Percentiles rank a stretch among this genome's conserved stretches.
Evolutionary conservation across 2,797 vertebrate genomes (phyloP).

Genomic region (Balearica regulorum): DNA sequence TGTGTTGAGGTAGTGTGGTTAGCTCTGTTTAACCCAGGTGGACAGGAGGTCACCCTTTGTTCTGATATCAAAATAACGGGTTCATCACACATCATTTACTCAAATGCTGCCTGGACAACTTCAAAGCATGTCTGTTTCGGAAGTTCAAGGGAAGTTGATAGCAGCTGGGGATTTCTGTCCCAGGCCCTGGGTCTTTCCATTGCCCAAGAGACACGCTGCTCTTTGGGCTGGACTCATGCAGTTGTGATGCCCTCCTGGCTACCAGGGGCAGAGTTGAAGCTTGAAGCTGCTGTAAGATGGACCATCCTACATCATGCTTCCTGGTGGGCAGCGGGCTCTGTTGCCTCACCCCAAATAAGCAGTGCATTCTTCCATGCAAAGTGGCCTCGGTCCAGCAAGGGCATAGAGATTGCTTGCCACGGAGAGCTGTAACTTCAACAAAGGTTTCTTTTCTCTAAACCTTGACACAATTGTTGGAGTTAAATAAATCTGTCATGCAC

Average conservation of each 20-base stretch:
- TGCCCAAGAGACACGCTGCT: neutral
- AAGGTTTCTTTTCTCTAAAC: slow-evolving; percentile 2
- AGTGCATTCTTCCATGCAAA: slow-evolving; percentile 10
- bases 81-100: neutral
- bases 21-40: neutral
- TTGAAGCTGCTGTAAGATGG: neutral
- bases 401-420: neutral
- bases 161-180: neutral
- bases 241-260: neutral
- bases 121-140: neutral
- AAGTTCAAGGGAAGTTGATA: neutral
- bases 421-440: neutral
- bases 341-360: neutral
- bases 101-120: neutral
- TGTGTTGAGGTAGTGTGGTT: neutral
- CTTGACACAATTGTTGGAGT: neutral
- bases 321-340: neutral
- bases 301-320: neutral
- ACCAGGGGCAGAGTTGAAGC: neutral
- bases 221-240: neutral
- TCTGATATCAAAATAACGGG: neutral
- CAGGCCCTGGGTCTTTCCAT: neutral
- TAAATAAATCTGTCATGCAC: slow-evolving; percentile 40
- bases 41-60: neutral
- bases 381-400: neutral